Evolutionary conservation across 2,797 vertebrate species (phyloP), one percentile per base, ranked within the genome.

Genomic region (Cryptoprocta ferox): DNA sequence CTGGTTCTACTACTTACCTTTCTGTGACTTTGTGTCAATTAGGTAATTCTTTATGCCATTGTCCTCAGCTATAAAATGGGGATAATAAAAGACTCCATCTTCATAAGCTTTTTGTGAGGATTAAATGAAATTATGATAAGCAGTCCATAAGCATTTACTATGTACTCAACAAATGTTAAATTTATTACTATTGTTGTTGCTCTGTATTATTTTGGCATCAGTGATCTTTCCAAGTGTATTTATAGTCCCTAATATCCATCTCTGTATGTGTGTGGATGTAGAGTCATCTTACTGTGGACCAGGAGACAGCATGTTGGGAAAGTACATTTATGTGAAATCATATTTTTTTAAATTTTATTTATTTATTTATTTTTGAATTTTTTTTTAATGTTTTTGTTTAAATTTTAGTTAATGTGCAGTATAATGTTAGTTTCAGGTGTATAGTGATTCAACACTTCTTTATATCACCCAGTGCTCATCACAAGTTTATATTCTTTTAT

Each of bases 161-260:
- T 68, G 28, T 59, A 88, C 28, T 91, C 65, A 96, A 30, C 66
- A 91, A 70, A 61, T 88, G 21, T 95, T 93, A 87, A 91, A 42
- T 80, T 80, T 95, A 50, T 91, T 87, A 53, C 48, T 68, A 2
- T 83, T 93, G 24, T 15, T 80, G 14, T 89, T 35, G 24, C 82
- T 79, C 8, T 93, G 66, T 59, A 63, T 94, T 96, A 83, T 95
- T 91, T 95, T 95, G 80, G 24, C 39, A 70, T 85, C 39, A 91
- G 6, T 78, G 80, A 81, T 71, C 61, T 61, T 93, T 87, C 48
- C 37, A 96, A 61, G 61, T 78, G 21, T 83, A 53, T 68, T 81
- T 82, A 45, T 95, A 63, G n/a, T 86, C 48, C 15, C 37, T 92
- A 75, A 70, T 91, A 13, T 6, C 71, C 14, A 50, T 89, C 89